Base-by-base conservation (phyloP, 2,113 vertebrate species). In the Lampris incognitus region DNA sequence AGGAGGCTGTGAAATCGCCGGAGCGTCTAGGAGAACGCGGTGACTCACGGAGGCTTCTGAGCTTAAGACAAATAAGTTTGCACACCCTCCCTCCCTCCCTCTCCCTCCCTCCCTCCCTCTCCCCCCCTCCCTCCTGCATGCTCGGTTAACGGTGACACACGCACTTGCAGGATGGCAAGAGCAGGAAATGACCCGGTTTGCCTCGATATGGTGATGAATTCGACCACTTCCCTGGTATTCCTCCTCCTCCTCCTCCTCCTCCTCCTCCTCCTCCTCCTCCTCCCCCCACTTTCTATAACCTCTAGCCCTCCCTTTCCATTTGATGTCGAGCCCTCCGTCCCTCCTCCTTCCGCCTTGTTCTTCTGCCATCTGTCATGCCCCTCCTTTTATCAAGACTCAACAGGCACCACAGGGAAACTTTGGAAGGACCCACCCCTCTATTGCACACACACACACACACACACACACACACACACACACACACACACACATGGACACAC, bases 371-470 rank as follows among this genome's bases (percentile, higher is more conserved):
- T 24, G 24, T 67, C 49, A 67, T 55, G 84, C 84, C 73, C 89
- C 89, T 83, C 91, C 92, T 80, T 89, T 81, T 74, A 74, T 92
- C 90, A 90, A 93, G 93, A 92, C 83, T 78, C 71, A 93, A 89
- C 92, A 92, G 75, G 91, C 80, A 76, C 60, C 74, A 74, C 52
- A 81, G 78, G 77, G 77, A 88, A 84, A 81, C 73, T 82, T 79
- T 84, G 57, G 6, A 83, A 86, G 86, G 88, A 66, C 84, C 88
- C 92, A 65, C 84, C 89, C 81, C 73, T 73, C 37, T 62, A 56
- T 59, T n/a, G 56, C 61, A 51, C 54, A 78, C 37, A 73, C 72
- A 63, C 11, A 56, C 44, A 9, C 6, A 24, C 52, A 63, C 42
- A 73, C 63, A 24, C 50, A 42, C 51, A 13, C 52, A 55, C 52